phyloP scores from a whole-genome alignment of 2,888 invertebrate species.

The Stegana nigrithorax region DNA sequence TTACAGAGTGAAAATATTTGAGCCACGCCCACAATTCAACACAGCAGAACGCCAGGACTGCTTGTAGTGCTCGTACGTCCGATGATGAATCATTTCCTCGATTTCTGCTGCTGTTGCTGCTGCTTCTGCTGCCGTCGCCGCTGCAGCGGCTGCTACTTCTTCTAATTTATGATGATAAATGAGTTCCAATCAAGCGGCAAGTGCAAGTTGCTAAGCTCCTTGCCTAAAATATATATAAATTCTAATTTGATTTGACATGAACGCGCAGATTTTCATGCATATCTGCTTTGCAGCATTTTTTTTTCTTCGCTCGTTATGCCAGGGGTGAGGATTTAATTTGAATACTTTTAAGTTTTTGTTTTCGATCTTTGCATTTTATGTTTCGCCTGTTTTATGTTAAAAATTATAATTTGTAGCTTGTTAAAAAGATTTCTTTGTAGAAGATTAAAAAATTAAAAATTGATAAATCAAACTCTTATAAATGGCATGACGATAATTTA shows the following conservation, averaged over 20 bases:
- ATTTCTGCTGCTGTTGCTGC: slow-evolving; percentile 20
- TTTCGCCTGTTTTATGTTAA: not conserved
- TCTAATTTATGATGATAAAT: slow-evolving; percentile 60
- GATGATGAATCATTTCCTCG: slow-evolving; percentile 54
- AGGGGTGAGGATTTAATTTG: slow-evolving; percentile 8
- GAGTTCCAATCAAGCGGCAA: slow-evolving; percentile 61
- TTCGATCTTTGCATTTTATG: not conserved
- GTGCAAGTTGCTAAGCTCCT: slow-evolving; percentile 38
- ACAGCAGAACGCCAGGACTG: not conserved
- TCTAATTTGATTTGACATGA: slow-evolving; percentile 24
- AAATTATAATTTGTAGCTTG: not conserved
- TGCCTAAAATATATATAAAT: slow-evolving; percentile 16
- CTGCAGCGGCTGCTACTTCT: not conserved
- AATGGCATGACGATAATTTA: not conserved
- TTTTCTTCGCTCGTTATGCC: not conserved
- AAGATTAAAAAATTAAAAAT: not conserved
- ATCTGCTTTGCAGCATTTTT: not conserved
- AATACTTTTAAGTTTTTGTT: not conserved
- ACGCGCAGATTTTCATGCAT: slow-evolving; percentile 8
- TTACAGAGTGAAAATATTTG: slow-evolving; percentile 39
- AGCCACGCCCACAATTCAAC: slow-evolving; percentile 10
- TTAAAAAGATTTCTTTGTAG: not conserved
- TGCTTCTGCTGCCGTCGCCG: slow-evolving; percentile 17
- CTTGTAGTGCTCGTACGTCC: not conserved
- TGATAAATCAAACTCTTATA: not conserved